Conservation (phyloP, 1,140 invertebrate genomes). For the Hypothenemus hampei region DNA sequence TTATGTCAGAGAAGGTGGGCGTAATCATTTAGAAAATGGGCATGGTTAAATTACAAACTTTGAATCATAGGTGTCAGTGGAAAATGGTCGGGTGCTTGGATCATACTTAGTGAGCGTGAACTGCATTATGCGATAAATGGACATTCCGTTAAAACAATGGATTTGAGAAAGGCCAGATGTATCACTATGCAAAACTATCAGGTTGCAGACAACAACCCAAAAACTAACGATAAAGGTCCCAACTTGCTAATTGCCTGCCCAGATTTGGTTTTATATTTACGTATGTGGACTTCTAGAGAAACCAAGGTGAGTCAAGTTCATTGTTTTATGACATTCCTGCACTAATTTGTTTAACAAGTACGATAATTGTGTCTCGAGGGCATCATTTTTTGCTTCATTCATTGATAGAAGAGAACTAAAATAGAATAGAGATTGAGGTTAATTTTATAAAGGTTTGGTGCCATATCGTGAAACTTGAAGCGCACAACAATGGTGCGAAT, state of each 20-base stretch:
- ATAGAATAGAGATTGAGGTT: neutral
- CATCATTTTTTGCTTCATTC: too few relatives aligned
- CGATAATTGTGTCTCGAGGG: too few relatives aligned
- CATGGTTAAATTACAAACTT: too few relatives aligned
- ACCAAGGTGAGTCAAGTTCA: too few relatives aligned
- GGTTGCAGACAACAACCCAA: constrained; percentile 46
- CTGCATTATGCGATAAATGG: constrained; percentile 61
- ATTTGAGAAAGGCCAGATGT: constrained; percentile 75
- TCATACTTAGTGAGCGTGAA: constrained; percentile 64
- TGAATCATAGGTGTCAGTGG: constrained; percentile 55
- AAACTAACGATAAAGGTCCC: constrained; percentile 55
- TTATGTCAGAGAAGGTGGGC: constrained; percentile 60
- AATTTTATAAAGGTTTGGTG: constrained; percentile 57
- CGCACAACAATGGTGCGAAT: constrained; percentile 68
- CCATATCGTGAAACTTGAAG: constrained; percentile 65
- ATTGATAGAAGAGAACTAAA: too few relatives aligned
- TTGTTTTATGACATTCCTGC: neutral
- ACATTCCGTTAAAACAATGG: constrained; percentile 57
- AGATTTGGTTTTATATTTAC: constrained; percentile 60
- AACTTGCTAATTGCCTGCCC: constrained; percentile 62
- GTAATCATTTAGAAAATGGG: too few relatives aligned
- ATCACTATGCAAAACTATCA: constrained; percentile 60
- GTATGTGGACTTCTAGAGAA: constrained; percentile 60
- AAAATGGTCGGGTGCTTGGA: constrained; percentile 71
- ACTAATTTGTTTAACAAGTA: too few relatives aligned